phyloP scores from a whole-genome alignment of 2,888 invertebrate species.

The Hoplodrina blanda region DNA sequence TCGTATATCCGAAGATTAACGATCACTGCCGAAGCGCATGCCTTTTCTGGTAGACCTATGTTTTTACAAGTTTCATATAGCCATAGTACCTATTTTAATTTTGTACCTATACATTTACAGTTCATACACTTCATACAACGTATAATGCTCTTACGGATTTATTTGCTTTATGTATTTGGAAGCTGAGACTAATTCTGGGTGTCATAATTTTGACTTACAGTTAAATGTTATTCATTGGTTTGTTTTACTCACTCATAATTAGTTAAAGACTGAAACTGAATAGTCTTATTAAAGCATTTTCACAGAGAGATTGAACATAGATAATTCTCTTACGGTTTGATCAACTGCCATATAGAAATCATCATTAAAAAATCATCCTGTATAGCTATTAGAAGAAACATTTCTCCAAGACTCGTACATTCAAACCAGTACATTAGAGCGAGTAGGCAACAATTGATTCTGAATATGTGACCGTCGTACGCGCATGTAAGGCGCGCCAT shows the following conservation, averaged over 20 bases:
- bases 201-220: constrained; percentile 22
- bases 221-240: neutral
- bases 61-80: neutral
- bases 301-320: constrained; percentile 11
- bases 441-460: constrained; percentile 55
- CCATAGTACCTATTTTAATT: neutral
- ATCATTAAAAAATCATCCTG: neutral
- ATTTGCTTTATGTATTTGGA: constrained; percentile 34
- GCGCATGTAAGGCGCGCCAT: constrained; percentile 69
- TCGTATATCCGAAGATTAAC: neutral
- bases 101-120: too few relatives aligned
- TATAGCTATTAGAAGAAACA: constrained; percentile 9
- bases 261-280: constrained; percentile 44
- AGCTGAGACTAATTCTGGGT: constrained; percentile 24
- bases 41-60: neutral
- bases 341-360: neutral
- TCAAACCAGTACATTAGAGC: constrained; percentile 28
- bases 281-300: constrained; percentile 13
- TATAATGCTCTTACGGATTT: constrained; percentile 19
- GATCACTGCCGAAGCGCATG: neutral
- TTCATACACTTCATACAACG: too few relatives aligned
- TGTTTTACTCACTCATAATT: neutral
- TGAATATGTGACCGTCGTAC: constrained; percentile 66
- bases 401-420: constrained; percentile 49
- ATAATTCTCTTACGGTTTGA: neutral